Percentiles rank a stretch among this genome's conserved stretches.
Conservation (phyloP, 2,113 vertebrate genomes). For the Otocyon megalotis region DNA sequence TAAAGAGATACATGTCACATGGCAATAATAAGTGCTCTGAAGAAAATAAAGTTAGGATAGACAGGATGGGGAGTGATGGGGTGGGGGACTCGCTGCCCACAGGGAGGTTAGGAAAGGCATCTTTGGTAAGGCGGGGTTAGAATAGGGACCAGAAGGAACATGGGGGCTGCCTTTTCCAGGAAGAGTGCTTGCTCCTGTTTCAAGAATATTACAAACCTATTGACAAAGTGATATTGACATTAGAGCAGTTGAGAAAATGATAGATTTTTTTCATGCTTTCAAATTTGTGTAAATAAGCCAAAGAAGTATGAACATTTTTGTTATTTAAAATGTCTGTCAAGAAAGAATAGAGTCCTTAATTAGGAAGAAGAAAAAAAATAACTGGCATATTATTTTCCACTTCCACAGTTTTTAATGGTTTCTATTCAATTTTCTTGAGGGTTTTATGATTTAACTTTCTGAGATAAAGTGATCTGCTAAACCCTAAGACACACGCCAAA, state of each 20-base stretch:
- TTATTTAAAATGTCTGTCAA: not conserved
- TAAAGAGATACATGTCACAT: not conserved
- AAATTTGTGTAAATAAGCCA: not conserved
- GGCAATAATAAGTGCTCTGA: not conserved
- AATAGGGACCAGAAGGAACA: not conserved
- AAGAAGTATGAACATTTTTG: constrained; percentile 10
- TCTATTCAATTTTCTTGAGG: constrained; percentile 25
- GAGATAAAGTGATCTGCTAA: not conserved
- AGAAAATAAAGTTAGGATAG: not conserved
- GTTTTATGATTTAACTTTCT: not conserved
- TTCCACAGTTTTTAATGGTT: not conserved
- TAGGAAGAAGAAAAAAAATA: not conserved
- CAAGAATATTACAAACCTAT: not conserved
- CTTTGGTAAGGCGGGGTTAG: not conserved
- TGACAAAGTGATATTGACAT: not conserved
- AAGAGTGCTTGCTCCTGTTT: not conserved
- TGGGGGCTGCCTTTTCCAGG: not conserved
- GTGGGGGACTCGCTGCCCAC: not conserved
- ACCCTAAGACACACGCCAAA: not conserved
- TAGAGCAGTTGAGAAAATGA: not conserved
- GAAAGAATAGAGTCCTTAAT: not conserved
- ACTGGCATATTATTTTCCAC: not conserved
- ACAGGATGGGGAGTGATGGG: no score
- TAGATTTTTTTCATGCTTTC: not conserved
- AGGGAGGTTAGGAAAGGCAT: not conserved